Conservation (phyloP, 1,140 invertebrate genomes). For the Oncopodura yosiiana region DNA sequence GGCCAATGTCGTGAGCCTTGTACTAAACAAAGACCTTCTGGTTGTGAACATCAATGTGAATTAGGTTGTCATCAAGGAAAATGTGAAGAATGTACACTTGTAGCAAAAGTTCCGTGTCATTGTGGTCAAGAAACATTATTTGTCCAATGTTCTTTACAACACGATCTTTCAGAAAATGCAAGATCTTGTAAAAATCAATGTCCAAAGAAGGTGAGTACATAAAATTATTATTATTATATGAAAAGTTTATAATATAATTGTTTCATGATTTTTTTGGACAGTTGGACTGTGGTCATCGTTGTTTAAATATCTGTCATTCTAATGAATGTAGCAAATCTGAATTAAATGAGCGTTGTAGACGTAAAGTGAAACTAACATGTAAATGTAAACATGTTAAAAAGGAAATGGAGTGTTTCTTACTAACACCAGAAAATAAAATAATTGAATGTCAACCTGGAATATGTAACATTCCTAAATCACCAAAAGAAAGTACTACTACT, state of each 20-base stretch:
- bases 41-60: slow-evolving; percentile 67
- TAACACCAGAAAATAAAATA: slow-evolving; percentile 21
- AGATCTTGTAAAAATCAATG: slow-evolving; percentile 66
- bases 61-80: slow-evolving; percentile 53
- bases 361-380: slow-evolving; percentile 69
- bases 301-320: slow-evolving; percentile 59
- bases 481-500: no score
- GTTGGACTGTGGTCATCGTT: slow-evolving; percentile 58
- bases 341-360: slow-evolving; percentile 54
- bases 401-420: slow-evolving; percentile 55
- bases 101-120: slow-evolving; percentile 29
- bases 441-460: slow-evolving; percentile 19
- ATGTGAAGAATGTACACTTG: slow-evolving; percentile 39
- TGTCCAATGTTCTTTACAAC: slow-evolving; percentile 22
- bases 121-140: slow-evolving; percentile 28
- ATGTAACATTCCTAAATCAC: no score
- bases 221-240: slow-evolving; percentile 18
- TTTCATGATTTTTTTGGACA: slow-evolving; percentile 33
- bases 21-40: slow-evolving; percentile 53
- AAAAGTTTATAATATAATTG: slow-evolving; percentile 6
- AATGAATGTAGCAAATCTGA: slow-evolving; percentile 60
- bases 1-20: slow-evolving; percentile 62
- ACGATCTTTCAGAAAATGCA: slow-evolving; percentile 23
- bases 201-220: slow-evolving; percentile 61
- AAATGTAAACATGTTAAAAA: slow-evolving; percentile 66